Evolutionary conservation across 2,797 vertebrate species (phyloP), one percentile per base, ranked within the genome.

Genomic region (Glossophaga mutica): DNA sequence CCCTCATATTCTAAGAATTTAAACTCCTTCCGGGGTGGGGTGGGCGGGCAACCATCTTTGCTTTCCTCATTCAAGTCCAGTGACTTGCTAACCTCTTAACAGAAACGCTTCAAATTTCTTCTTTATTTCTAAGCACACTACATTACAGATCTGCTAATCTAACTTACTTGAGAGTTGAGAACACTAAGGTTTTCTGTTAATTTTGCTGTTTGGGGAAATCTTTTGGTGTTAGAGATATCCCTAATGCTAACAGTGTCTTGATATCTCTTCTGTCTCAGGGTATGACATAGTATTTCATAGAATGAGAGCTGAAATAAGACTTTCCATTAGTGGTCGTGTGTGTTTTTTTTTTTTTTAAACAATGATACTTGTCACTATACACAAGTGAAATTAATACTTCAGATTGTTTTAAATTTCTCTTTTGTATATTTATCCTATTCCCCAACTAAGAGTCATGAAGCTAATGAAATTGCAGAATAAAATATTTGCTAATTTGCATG

Each of bases 361-460:
- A 57, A 4, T 9, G 1, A 18, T 67, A 50, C n/a, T 86, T 95
- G 55, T 62, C 62, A 50, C 44, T 92, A 42, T 9, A 94, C 7
- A 57, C 24, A 77, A 87, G 34, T 89, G 55, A 94, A 83, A 93
- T 76, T 92, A 65, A 90, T 84, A 62, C 21, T 62, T 87, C 62
- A n/a, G 12, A 10, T 85, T 88, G 18, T 87, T 96, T 96, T 65
- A 94, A 55, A 74, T 88, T 88, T 84, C 59, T 94, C 22, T 37
- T 91, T 79, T 34, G 15, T 44, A 48, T 84, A 3, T 71, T 83
- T 90, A 77, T 52, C 21, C 9, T 89, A 12, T 92, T 86, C 9
- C n/a, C 37, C 74, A 93, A 39, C 62, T 68, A 87, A 65, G 34
- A 90, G 1, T 89, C 19, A 55, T 70, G 85, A 87, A 79, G 77